Evolutionary conservation across 2,113 vertebrate genomes (phyloP).

Genomic region (Leptobrachium leishanense): DNA sequence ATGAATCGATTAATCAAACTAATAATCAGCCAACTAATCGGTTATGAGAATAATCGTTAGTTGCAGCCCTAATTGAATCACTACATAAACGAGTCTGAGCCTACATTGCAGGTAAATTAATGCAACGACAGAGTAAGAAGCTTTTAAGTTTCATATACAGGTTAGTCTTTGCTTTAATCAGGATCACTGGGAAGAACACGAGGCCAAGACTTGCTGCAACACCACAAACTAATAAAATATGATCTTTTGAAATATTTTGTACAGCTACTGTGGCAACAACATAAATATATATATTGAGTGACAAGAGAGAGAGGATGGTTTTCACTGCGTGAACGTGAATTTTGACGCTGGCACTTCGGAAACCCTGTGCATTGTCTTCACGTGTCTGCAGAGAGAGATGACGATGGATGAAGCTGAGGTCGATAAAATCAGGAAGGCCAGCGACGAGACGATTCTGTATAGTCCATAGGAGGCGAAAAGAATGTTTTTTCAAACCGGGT

Average conservation of each 20-base stretch:
- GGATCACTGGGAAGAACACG: not conserved
- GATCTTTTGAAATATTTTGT: not conserved
- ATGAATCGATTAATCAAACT: too few species aligned
- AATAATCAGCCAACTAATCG: too few species aligned
- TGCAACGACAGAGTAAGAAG: too few species aligned
- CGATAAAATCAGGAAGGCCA: not conserved
- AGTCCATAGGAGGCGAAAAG: not conserved
- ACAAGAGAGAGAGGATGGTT: not conserved
- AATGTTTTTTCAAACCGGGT: not conserved
- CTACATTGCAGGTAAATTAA: too few species aligned
- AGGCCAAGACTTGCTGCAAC: not conserved
- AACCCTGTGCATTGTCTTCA: not conserved
- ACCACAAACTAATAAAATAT: not conserved
- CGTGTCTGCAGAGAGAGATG: conserved; percentile 16
- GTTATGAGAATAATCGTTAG: too few species aligned
- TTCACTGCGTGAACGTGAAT: conserved; percentile 9
- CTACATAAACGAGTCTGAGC: too few species aligned
- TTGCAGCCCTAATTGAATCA: too few species aligned
- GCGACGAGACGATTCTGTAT: not conserved
- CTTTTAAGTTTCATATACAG: not conserved
- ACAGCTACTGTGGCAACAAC: not conserved
- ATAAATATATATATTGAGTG: not conserved
- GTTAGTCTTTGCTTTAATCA: not conserved
- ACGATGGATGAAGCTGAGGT: conserved; percentile 8
- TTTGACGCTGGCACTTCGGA: not conserved